Percentiles rank a stretch among this genome's conserved stretches.
Conservation (phyloP, 2,888 invertebrate genomes). For the Rhamphomyia laevipes region DNA sequence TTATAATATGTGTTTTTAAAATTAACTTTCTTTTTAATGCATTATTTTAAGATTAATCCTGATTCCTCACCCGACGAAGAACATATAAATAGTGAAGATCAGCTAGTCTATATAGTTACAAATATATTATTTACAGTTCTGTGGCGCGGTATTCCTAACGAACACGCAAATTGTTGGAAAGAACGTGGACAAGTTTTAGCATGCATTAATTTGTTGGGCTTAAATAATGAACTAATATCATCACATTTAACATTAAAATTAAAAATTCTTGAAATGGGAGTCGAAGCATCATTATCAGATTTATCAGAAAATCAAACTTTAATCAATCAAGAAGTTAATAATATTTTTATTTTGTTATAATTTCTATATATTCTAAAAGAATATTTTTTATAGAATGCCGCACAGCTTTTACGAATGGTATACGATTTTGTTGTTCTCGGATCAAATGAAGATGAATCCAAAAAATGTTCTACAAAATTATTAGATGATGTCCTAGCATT, state of each 20-base stretch:
- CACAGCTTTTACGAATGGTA: constrained; percentile 44
- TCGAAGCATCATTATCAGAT: constrained; percentile 46
- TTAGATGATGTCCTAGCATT: constrained; percentile 45
- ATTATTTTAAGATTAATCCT: constrained; percentile 15
- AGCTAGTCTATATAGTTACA: constrained; percentile 45
- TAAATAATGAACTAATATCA: constrained; percentile 44
- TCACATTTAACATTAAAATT: constrained; percentile 44
- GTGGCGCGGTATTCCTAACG: constrained; percentile 48
- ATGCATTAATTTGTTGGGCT: constrained; percentile 44
- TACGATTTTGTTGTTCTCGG: constrained; percentile 46
- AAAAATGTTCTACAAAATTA: constrained; percentile 42
- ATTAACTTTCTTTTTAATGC: background rate
- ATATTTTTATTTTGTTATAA: background rate
- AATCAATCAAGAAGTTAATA: constrained; percentile 35
- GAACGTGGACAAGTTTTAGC: constrained; percentile 48
- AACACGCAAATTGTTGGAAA: constrained; percentile 45
- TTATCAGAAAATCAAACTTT: constrained; percentile 40
- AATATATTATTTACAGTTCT: constrained; percentile 45
- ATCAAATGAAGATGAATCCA: constrained; percentile 40
- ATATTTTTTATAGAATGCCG: constrained; percentile 36
- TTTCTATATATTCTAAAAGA: background rate
- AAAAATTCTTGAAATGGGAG: constrained; percentile 46
- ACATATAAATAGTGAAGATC: constrained; percentile 41
- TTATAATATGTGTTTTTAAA: background rate
- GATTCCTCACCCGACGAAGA: constrained; percentile 32